Evolutionary conservation across 2,113 vertebrate species (phyloP), one percentile per base, ranked within the genome.

Genomic region (Phycodurus eques): DNA sequence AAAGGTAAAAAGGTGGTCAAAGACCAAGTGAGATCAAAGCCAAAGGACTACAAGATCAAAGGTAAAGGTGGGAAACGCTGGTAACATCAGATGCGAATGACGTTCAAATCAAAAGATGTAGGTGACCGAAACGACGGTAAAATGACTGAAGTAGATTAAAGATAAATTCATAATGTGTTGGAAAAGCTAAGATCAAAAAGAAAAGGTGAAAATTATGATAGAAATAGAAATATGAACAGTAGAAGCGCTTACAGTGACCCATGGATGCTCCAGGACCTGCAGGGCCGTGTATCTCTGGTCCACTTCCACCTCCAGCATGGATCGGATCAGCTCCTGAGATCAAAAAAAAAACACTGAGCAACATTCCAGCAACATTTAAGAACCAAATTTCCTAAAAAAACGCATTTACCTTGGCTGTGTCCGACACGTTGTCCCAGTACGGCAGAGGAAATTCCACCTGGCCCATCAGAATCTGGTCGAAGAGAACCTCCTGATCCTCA

Each of bases 401-500:
- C 0, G 13, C 65, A 10, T 0, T 82, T 31, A 97, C 98, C 94
- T 94, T 99, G 57, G 98, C 98, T 8, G 96, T 94, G 57, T 98
- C 96, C 12, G 98, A 99, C 74, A 99, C 92, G 0, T 98, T 95
- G 88, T 99, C 97, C 98, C 98, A 99, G 75, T 98, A 99, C 0
- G 96, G 97, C 70, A 95, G 92, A 66, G 98, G 98, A 78, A 99
- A 99, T 85, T 99, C 97, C 69, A 98, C 92, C 87, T 98, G 96
- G 20, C 96, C 98, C 95, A 96, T 96, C 70, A 99, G 89, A 81
- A 99, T 99, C 90, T 99, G 98, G 88, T 99, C 97, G 87, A 99
- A 99, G 72, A 99, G 95, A 42, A 95, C 94, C 83, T 99, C 98
- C 86, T 98, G 98, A 82, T 99, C 96, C 31, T 98, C 96, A 64